Evolutionary conservation across 2,888 invertebrate genomes (phyloP).

Genomic region (Stenotaenia linearis): DNA sequence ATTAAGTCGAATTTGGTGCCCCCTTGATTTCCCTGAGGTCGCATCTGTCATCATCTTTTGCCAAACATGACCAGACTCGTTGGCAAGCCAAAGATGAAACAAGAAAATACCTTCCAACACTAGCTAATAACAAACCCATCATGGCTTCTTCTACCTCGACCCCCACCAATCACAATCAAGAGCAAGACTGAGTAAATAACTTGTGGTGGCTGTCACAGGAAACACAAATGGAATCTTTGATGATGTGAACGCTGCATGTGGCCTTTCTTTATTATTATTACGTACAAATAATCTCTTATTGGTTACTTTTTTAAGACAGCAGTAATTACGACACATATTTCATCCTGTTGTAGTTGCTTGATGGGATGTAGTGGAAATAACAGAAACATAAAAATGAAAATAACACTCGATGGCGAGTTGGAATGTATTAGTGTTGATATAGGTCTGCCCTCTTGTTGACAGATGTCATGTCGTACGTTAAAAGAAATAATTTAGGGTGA

Average conservation of each 20-base stretch:
- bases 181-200: neutral
- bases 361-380: neutral
- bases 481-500: conserved; percentile 6
- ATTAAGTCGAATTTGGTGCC: conserved; percentile 20
- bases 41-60: conserved; percentile 24
- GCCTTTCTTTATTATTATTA: neutral
- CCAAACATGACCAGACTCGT: conserved; percentile 20
- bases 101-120: conserved; percentile 26
- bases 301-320: neutral
- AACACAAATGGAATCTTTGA: conserved; percentile 24
- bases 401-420: neutral
- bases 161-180: conserved; percentile 19
- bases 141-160: neutral
- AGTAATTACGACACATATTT: neutral
- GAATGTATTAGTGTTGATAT: neutral
- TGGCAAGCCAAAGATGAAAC: conserved; percentile 23
- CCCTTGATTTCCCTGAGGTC: conserved; percentile 19
- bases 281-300: neutral
- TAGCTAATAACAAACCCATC: conserved; percentile 22
- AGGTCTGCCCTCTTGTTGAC: conserved; percentile 9
- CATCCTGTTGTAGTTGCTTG: neutral
- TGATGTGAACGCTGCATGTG: neutral
- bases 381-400: neutral
- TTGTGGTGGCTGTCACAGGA: conserved; percentile 12
- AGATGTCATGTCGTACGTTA: conserved; percentile 14